Base-by-base conservation (phyloP, 2,888 invertebrate genomes). In the Empis stercorea region DNA sequence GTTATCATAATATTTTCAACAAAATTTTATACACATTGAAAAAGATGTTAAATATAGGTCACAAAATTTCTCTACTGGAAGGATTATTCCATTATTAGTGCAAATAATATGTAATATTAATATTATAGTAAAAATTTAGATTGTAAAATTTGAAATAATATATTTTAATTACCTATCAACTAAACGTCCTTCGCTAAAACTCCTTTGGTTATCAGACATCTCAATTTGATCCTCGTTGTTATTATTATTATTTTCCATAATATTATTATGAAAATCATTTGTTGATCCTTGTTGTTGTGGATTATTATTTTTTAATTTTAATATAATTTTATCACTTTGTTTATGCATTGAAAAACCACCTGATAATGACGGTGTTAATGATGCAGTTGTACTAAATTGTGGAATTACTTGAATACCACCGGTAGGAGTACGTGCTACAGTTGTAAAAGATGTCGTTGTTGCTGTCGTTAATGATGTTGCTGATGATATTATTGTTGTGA, bases 171-270 rank as follows among this genome's bases (percentile, higher is more conserved):
- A 69, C 68, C 67, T 65, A 47, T 66, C 65, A 30, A 64, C 57
- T 43, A 69, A 54, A 13, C 68, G 62, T 47, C 62, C 68, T 50
- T 68, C 68, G 49, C 68, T 69, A 32, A 69, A 61, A 46, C 69
- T 67, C 41, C 68, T 63, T 54, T 69, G 68, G 57, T 65, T 67
- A 52, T 68, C 69, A 47, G 61, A 61, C 56, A 69, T 68, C 52
- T 69, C 69, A 30, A 55, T 41, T 38, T 27, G 40, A 30, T 27
- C 42, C 14, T 30, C 46, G 38, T 37, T 51, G 44, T 34, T 43
- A 43, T 32, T 47, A 38, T 27, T 51, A 46, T 34, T 43, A 43
- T 32, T 47, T 41, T 27, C 45, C 41, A 30, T 27, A 32, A 5
- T 32, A 40, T 32, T 32, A 13, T 13, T 32, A 32, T 32, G 4